A percentile compares a stretch with the other conserved stretches of the same genome.
These are phyloP conservation scores for Lasius platythorax DNA, from an alignment of 2,888 invertebrate genomes.

Conservation along the genomic window DNA sequence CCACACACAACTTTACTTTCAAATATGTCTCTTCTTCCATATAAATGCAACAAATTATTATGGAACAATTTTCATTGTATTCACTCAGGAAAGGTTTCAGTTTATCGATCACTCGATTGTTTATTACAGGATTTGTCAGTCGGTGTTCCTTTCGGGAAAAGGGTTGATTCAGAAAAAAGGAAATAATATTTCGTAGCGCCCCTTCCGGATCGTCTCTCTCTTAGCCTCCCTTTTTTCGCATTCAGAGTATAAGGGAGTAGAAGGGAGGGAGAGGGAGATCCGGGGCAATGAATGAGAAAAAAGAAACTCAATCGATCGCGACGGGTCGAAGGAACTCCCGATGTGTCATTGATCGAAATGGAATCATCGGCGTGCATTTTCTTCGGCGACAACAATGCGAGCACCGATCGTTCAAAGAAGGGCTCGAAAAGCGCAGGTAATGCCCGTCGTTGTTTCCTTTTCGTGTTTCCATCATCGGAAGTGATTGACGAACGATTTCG, in stretches of 20 bases:
- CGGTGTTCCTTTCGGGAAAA: conserved; percentile 49
- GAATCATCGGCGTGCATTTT: conserved; percentile 71
- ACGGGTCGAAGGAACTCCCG: conserved; percentile 57
- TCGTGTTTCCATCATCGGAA: conserved; percentile 53
- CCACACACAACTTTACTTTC: not conserved
- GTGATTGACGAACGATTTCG: conserved; percentile 31
- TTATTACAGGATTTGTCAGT: conserved; percentile 62
- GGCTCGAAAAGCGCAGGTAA: conserved; percentile 62
- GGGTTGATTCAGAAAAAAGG: conserved; percentile 60
- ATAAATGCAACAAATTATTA: not conserved
- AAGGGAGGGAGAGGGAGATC: not conserved
- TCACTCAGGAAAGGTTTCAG: not conserved
- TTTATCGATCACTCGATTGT: conserved; percentile 64
- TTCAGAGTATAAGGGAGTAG: conserved; percentile 36
- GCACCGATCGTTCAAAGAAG: conserved; percentile 48
- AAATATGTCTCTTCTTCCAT: not conserved
- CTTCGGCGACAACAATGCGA: conserved; percentile 63
- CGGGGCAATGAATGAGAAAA: conserved; percentile 71
- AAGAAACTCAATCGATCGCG: conserved; percentile 76
- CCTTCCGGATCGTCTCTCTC: conserved; percentile 35
- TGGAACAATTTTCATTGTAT: not conserved
- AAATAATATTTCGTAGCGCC: conserved; percentile 67
- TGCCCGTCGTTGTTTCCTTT: conserved; percentile 50
- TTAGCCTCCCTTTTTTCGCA: conserved; percentile 51
- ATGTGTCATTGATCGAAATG: conserved; percentile 74